Evolutionary conservation across 2,797 vertebrate genomes (phyloP), one percentile per base, ranked within the genome.

Genomic region (Peromyscus aztecus): DNA sequence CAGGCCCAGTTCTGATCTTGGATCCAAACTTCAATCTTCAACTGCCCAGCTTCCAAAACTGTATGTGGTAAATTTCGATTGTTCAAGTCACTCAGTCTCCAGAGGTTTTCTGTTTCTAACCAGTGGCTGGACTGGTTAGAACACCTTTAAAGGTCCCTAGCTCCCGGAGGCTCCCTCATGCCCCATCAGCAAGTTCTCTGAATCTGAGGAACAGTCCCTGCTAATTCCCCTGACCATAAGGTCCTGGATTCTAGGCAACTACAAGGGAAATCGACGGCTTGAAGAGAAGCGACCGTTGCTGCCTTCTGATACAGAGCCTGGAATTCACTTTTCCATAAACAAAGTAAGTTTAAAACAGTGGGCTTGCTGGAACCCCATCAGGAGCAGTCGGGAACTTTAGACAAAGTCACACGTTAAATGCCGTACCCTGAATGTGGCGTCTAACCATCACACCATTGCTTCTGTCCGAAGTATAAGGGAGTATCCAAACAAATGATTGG

Each of bases 301-400:
- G 46, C 46, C 75, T 93, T 94, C 84, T 55, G 49, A 78, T 37
- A 19, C 4, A 8, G 37, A 75, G 29, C 43, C 63, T 89, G 49
- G 75, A 83, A 80, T 55, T 81, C 86, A 49, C 46, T 92, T 92
- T 82, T 17, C 88, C 92, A 4, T 75, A 69, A 84, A 49, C 27
- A 46, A 88, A 95, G 49, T 16, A 49, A 93, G 2, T 63, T 76
- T 40, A 10, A 96, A 94, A 78, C 59, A 2, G 21, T 69, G 69
- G 76, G 21, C 69, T 96, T 77, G 7, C 81, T 89, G 55, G 46
- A 52, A 75, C 67, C 57, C 10, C 31, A 34, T 78, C 69, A 94
- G 85, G 31, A 87, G 89, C 29, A 93, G 88, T 87, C 46, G 52
- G 57, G 34, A 21, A 55, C 71, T 91, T 59, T 31, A 9, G n/a